A percentile compares a stretch with the other conserved stretches of the same genome.
Conservation (phyloP, 1,140 invertebrate genomes). For the Brachionus rubens region DNA sequence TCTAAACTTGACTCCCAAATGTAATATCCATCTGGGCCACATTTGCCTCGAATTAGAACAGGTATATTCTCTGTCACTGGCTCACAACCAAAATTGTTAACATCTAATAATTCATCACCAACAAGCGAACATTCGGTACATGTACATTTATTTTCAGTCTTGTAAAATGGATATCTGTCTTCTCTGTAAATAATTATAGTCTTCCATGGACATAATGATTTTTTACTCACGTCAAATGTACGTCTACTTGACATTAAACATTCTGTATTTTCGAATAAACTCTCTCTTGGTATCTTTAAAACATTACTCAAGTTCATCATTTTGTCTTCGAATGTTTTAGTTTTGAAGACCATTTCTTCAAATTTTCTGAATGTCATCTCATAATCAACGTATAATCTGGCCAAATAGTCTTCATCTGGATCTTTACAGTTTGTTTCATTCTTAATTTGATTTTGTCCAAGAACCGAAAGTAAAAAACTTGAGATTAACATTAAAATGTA, state of each 20-base stretch:
- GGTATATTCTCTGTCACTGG: background rate
- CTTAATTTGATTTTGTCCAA: too few species aligned
- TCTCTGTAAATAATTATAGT: background rate
- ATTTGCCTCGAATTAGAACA: background rate
- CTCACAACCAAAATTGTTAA: background rate
- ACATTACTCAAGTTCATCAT: background rate
- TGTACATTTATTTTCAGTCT: conserved; percentile 1
- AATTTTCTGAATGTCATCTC: conserved; percentile 4
- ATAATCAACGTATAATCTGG: background rate
- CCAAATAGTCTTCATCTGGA: conserved; percentile 15
- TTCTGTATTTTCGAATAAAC: conserved; percentile 15
- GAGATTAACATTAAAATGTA: too few species aligned
- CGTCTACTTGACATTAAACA: conserved; percentile 2
- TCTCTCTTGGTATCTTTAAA: background rate
- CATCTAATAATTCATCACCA: background rate
- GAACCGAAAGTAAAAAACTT: too few species aligned
- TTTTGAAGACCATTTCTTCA: background rate
- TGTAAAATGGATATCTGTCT: conserved; percentile 20
- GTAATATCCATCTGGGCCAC: conserved; percentile 25
- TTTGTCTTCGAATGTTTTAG: background rate
- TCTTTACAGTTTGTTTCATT: background rate
- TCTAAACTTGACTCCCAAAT: conserved; percentile 22
- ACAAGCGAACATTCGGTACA: background rate
- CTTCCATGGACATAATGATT: conserved; percentile 24
- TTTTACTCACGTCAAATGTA: background rate